Base-by-base conservation (phyloP, 2,888 invertebrate species). In the Hecatera dysodea region DNA sequence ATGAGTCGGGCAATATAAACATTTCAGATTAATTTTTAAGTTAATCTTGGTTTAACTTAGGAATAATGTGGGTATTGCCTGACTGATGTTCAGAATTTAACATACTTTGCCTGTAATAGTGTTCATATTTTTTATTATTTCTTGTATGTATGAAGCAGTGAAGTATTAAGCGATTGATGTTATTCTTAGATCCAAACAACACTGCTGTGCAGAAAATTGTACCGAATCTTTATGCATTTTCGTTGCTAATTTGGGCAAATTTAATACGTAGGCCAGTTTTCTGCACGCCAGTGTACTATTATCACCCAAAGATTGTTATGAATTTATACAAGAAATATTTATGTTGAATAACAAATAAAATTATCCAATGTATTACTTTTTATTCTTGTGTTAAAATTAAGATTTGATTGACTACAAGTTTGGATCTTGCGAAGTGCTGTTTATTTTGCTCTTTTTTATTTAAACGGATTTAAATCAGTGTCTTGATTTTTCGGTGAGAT, bases 221-320 rank as follows among this genome's bases (percentile, higher is more conserved):
- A 53, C 75, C 75, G 64, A 60, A 75, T 69, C 55, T 64, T 75
- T 65, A 71, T 72, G 73, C 72, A 78, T 81, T 78, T 72, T 75
- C 44, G 53, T 67, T 76, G 66, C 67, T 65, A 33, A 70, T 67
- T 76, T 80, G 56, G 56, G 71, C 75, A 72, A 72, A 60, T 67
- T 63, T 52, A 82, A 72, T 77, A 80, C 60, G 71, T 69, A 67
- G 69, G 70, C 60, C 53, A 72, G 67, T 80, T 81, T 89, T 85
- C 83, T 88, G 87, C 88, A 78, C 84, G 87, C 80, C 86, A 86
- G 66, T 90, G 90, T 89, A 92, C 88, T 92, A 93, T 92, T 93
- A 94, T 94, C 94, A 95, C 95, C 95, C 95, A 96, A 96, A 96
- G 95, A 96, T 95, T 95, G 96, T 95, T 96, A 95, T 95, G 93